These are phyloP conservation scores for Tuberolachnus salignus DNA, from an alignment of 2,888 invertebrate species.

Conservation along the genomic window DNA sequence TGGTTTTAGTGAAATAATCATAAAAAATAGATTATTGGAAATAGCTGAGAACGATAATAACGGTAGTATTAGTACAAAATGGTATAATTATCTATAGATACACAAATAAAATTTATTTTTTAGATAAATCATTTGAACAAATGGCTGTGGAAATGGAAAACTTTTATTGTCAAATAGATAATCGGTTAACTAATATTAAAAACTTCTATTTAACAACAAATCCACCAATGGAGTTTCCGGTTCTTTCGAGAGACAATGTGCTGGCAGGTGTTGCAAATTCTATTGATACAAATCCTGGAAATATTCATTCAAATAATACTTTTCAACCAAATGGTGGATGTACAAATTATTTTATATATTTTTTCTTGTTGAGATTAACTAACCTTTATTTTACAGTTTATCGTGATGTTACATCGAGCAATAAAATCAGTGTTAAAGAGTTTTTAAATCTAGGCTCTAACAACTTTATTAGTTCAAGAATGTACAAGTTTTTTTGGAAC, in stretches of 20 bases:
- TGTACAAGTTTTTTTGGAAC: background rate
- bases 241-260: background rate
- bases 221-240: background rate
- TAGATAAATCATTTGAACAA: slow-evolving; percentile 14
- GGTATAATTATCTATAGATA: background rate
- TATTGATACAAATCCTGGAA: background rate
- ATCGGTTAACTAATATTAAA: slow-evolving; percentile 10
- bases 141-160: slow-evolving; percentile 32
- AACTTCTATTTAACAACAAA: slow-evolving; percentile 3
- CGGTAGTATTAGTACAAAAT: background rate
- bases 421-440: slow-evolving; percentile 11
- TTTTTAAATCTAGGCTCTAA: background rate
- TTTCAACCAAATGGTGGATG: slow-evolving; percentile 16
- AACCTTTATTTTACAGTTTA: slow-evolving; percentile 7
- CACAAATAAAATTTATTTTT: slow-evolving; percentile 19
- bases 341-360: background rate
- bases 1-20: slow-evolving; percentile 1
- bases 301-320: background rate
- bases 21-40: slow-evolving; percentile 26
- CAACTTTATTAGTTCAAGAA: background rate
- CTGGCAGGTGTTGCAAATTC: background rate
- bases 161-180: background rate
- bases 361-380: background rate
- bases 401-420: background rate
- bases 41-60: slow-evolving; percentile 8